Base-by-base conservation (phyloP, 2,113 vertebrate genomes). In the Eclectus roratus region DNA sequence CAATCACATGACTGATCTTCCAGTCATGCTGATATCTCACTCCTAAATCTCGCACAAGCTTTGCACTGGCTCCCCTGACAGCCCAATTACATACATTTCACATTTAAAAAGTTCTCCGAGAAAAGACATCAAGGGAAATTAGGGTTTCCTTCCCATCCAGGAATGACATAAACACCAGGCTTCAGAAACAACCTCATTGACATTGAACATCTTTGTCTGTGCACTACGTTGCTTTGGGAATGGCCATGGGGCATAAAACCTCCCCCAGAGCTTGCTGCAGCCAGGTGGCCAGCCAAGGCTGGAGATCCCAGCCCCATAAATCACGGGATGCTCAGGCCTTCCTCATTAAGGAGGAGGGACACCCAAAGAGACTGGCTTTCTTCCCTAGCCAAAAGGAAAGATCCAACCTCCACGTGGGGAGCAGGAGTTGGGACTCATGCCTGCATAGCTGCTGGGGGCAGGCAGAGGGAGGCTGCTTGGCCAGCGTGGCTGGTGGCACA, bases 171-270 rank as follows among this genome's bases (percentile, higher is more conserved):
- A 82, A 80, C 53, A 72, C 23, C 20, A 60, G 39, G 13, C 31
- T 84, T 87, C 84, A 71, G 61, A 74, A 23, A 8, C 24, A 65
- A 12, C 43, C 37, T 78, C 23, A 35, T 10, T 37, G 63, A 47
- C 31, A 5, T 0, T 37, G 68, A 47, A 44, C 37, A 31, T 35
- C 71, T 64, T 72, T 88, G 39, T 39, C 61, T 60, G 58, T 64
- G 21, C 39, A 21, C 27, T 33, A 3, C 0, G 0, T 29, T 64
- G 4, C 4, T 60, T 72, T 10, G 1, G 39, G 33, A 70, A 69
- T 56, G 41, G 19, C 52, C 8, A 2, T 19, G 23, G 15, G 52
- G 58, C 66, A 53, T 11, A 24, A 17, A 89, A 10, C 13, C 16
- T 88, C 11, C 6, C 6, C 25, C n/a, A 66, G 37, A 71, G 37